Conservation (phyloP, 2,888 invertebrate genomes). For the Aricia artaxerxes region DNA sequence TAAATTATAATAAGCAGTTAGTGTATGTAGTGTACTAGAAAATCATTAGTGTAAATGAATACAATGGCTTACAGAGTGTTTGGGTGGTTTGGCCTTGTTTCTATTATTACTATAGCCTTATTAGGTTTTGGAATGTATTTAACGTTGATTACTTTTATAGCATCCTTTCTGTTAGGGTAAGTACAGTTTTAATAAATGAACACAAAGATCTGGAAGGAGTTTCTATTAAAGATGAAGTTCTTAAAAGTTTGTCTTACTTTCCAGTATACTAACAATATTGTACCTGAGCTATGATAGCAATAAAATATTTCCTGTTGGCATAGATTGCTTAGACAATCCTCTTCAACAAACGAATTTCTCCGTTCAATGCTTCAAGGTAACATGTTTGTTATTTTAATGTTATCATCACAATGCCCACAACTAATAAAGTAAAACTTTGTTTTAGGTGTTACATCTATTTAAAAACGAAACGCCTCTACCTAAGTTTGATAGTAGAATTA, state of each 20-base stretch:
- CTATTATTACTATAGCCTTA: slow-evolving; percentile 65
- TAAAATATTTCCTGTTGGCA: slow-evolving; percentile 63
- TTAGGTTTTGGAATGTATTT: slow-evolving; percentile 69
- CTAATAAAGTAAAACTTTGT: slow-evolving; percentile 16
- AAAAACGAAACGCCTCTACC: slow-evolving; percentile 52
- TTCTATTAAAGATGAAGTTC: not conserved
- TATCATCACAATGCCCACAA: slow-evolving; percentile 4
- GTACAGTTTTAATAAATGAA: slow-evolving; percentile 43
- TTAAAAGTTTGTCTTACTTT: slow-evolving; percentile 40
- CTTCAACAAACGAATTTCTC: slow-evolving; percentile 69
- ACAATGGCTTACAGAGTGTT: slow-evolving; percentile 58
- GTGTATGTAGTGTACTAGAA: slow-evolving; percentile 11
- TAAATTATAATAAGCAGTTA: slow-evolving; percentile 37
- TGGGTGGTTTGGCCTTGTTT: slow-evolving; percentile 68
- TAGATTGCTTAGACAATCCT: slow-evolving; percentile 72
- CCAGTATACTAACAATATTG: slow-evolving; percentile 63
- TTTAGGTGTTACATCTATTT: slow-evolving; percentile 65
- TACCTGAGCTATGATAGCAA: slow-evolving; percentile 67
- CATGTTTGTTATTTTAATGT: slow-evolving; percentile 4
- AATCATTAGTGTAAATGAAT: slow-evolving; percentile 10
- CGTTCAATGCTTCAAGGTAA: slow-evolving; percentile 64
- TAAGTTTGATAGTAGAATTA: slow-evolving; percentile 82
- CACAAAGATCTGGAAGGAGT: not conserved
- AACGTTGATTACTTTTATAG: slow-evolving; percentile 60
- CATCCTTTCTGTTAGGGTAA: slow-evolving; percentile 72